phyloP scores from a whole-genome alignment of 1,140 invertebrate genomes.

The Sycophaga agraensis region DNA sequence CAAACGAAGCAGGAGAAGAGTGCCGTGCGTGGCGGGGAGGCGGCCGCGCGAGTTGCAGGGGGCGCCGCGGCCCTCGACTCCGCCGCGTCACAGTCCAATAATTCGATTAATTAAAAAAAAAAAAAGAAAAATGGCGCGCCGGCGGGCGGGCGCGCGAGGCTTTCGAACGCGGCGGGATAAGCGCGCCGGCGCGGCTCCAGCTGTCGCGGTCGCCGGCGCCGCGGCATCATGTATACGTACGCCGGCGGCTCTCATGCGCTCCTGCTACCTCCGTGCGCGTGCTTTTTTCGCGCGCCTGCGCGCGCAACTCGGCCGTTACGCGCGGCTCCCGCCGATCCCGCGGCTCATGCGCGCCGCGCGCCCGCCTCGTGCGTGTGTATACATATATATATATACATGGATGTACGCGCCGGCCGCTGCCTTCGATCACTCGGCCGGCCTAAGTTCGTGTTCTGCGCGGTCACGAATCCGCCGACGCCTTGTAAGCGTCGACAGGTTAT shows the following conservation, averaged over 20 bases:
- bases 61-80: slow-evolving; percentile 46
- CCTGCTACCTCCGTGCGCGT: background rate
- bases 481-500: no score
- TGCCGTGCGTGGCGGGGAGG: slow-evolving; percentile 46
- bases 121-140: slow-evolving; percentile 49
- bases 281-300: no score
- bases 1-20: slow-evolving; percentile 17
- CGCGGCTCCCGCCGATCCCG: no score
- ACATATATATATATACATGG: no score
- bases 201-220: background rate
- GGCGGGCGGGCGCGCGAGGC: background rate
- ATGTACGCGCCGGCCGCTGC: no score
- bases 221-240: background rate
- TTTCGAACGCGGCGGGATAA: background rate
- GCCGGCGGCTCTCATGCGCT: background rate
- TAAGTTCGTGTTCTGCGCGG: no score
- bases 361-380: no score
- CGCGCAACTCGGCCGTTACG: no score
- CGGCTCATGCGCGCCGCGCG: no score
- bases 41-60: slow-evolving; percentile 44
- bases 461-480: no score
- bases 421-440: no score
- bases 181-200: background rate
- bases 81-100: slow-evolving; percentile 57
- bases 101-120: slow-evolving; percentile 60